Evolutionary conservation across 1,140 invertebrate genomes (phyloP), one percentile per base, ranked within the genome.

Genomic region (Cepaea nemoralis): DNA sequence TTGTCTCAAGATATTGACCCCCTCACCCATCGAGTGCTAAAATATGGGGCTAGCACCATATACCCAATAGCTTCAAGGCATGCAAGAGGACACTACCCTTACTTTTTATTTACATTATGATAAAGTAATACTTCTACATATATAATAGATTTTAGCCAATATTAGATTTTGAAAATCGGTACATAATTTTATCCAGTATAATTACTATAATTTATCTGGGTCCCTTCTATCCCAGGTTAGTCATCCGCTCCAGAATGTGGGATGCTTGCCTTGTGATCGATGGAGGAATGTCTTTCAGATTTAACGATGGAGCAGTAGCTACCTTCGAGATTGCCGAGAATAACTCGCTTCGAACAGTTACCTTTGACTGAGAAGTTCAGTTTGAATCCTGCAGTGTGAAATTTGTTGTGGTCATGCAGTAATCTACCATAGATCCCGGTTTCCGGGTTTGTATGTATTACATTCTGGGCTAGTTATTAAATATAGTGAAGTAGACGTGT

Each of bases 261-360:
- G 97, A 99, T 92, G 98, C 97, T 0, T 95, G 95, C 89, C 92
- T 99, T 19, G 98, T 99, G 0, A 94, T 99, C n/a, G 98, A 99
- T 92, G 98, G 98, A 31, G 97, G 97, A 76, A 94, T 98, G 14
- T 97, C 96, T 0, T 97, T 97, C 88, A 94, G 94, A 0, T 99
- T 99, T 91, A 99, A 99, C 92, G 96, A 98, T 90, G 98, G 98
- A 3, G 95, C 97, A 0, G 93, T 95, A 84, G 97, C 96, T 0
- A 89, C 95, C 33, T 91, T 99, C 19, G 95, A 98, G 92, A 94
- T 96, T 39, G 91, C 94, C 85, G 94, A 96, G 0, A 95, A 97
- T 89, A 97, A 99, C 92, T 94, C 96, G 0, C 92, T 99, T 0
- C 92, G 95, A 89, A 98, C 97, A 24, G 95, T 99, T 2, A 74